A percentile compares a stretch with the other conserved stretches of the same genome.
Evolutionary conservation across 2,888 invertebrate genomes (phyloP).

Genomic region (Elmis aenea): DNA sequence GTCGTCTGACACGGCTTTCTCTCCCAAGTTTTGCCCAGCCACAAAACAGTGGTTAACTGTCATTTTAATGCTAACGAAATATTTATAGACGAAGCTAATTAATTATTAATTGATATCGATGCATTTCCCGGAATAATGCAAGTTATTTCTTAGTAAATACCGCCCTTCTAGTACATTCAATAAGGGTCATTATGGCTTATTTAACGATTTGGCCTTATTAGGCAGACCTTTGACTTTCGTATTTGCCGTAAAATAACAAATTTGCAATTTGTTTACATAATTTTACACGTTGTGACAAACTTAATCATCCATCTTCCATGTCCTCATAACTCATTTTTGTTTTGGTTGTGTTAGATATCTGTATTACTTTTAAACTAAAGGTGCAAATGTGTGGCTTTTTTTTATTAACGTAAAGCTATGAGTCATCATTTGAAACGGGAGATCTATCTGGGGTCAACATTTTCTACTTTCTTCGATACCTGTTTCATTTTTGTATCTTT

Average conservation of each 20-base stretch:
- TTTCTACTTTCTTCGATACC: constrained; percentile 31
- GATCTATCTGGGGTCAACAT: constrained; percentile 38
- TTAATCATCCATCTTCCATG: too few relatives aligned
- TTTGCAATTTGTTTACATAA: too few relatives aligned
- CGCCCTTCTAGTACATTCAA: constrained; percentile 23
- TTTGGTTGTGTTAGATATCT: too few relatives aligned
- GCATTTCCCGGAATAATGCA: not conserved
- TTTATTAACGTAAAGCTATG: constrained; percentile 31
- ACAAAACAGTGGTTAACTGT: too few relatives aligned
- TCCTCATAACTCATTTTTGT: too few relatives aligned
- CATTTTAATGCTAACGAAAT: too few relatives aligned
- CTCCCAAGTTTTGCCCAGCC: constrained; percentile 2
- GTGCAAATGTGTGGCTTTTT: constrained; percentile 25
- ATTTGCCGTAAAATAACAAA: constrained; percentile 3
- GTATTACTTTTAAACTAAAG: not conserved
- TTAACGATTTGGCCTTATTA: constrained; percentile 41
- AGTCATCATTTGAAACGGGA: constrained; percentile 34
- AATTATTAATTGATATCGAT: constrained; percentile 12
- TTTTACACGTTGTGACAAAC: too few relatives aligned
- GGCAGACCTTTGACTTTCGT: constrained; percentile 38
- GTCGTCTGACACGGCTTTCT: constrained; percentile 16
- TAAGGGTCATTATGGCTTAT: constrained; percentile 39
- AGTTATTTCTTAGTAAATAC: constrained; percentile 1
- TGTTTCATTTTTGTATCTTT: constrained; percentile 19
- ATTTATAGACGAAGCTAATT: constrained; percentile 2